These are phyloP conservation scores for Yponomeuta sedellus DNA, from an alignment of 2,888 invertebrate genomes.

Conservation along the genomic window DNA sequence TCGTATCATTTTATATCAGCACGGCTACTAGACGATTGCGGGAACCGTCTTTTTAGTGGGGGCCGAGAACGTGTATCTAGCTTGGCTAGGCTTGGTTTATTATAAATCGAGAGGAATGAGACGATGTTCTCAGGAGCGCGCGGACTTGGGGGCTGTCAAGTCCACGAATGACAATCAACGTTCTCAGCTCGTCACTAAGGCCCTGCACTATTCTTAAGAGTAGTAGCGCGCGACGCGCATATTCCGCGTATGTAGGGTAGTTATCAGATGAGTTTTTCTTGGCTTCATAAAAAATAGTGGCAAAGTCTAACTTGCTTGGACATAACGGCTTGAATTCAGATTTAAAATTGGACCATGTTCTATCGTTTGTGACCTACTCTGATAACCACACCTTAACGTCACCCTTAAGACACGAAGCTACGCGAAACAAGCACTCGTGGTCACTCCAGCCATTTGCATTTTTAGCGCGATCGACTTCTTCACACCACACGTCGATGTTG, in stretches of 20 bases:
- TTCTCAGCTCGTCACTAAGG: conserved; percentile 25
- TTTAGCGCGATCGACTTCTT: too few relatives aligned
- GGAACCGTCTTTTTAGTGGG: not conserved
- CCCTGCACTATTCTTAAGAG: conserved; percentile 25
- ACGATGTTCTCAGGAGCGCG: not conserved
- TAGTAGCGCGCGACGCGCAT: conserved; percentile 28
- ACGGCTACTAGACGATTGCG: too few relatives aligned
- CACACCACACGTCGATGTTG: too few relatives aligned
- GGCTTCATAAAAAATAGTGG: conserved; percentile 25
- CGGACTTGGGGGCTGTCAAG: conserved; percentile 4
- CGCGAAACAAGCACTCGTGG: conserved; percentile 24
- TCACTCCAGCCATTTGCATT: conserved; percentile 24
- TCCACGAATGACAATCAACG: conserved; percentile 22
- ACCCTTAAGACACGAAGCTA: conserved; percentile 23
- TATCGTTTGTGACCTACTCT: conserved; percentile 27
- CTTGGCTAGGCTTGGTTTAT: not conserved
- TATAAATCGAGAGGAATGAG: conserved; percentile 8
- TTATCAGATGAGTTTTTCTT: conserved; percentile 26
- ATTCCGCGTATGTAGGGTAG: conserved; percentile 29
- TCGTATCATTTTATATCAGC: too few relatives aligned
- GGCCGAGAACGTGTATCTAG: not conserved
- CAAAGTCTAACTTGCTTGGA: conserved; percentile 23
- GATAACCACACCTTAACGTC: conserved; percentile 26
- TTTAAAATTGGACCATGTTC: conserved; percentile 27
- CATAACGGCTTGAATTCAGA: conserved; percentile 27